phyloP scores from a whole-genome alignment of 2,113 vertebrate genomes.

The Spea bombifrons region DNA sequence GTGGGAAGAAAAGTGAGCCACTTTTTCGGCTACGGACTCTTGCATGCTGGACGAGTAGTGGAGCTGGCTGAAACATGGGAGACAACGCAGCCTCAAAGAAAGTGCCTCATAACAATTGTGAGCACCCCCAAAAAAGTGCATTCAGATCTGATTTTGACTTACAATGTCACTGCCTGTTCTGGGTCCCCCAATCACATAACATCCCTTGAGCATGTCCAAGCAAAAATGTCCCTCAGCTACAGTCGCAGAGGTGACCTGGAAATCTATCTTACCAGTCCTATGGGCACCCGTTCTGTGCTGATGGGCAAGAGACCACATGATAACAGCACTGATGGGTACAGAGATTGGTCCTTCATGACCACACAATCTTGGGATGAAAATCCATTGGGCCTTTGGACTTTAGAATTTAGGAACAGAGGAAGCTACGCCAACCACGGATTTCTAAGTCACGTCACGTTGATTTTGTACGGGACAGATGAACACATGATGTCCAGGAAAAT shows the following conservation, averaged over 20 bases:
- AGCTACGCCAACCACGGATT: constrained; percentile 62
- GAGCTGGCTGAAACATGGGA: no score
- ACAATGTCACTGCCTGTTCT: constrained; percentile 48
- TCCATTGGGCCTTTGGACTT: constrained; percentile 66
- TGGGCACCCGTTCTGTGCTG: constrained; percentile 69
- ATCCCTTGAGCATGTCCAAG: constrained; percentile 75
- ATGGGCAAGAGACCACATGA: constrained; percentile 69
- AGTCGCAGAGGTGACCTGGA: constrained; percentile 71
- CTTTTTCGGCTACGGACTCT: no score
- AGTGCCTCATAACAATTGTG: no score
- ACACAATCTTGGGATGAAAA: constrained; percentile 77
- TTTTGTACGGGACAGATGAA: constrained; percentile 31
- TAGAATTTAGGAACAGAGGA: constrained; percentile 68
- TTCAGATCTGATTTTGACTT: constrained; percentile 49
- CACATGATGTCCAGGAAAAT: constrained; percentile 48
- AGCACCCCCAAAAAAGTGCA: constrained; percentile 34
- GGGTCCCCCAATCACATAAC: constrained; percentile 53
- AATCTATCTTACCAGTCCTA: constrained; percentile 69
- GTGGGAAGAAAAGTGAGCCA: no score
- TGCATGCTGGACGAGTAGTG: no score
- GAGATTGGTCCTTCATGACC: constrained; percentile 76
- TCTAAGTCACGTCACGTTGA: no score
- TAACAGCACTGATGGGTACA: constrained; percentile 65
- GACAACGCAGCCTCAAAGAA: no score
- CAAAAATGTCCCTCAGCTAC: constrained; percentile 65